These are phyloP conservation scores for Euschistus heros DNA, from an alignment of 1,140 invertebrate species.

Conservation along the genomic window DNA sequence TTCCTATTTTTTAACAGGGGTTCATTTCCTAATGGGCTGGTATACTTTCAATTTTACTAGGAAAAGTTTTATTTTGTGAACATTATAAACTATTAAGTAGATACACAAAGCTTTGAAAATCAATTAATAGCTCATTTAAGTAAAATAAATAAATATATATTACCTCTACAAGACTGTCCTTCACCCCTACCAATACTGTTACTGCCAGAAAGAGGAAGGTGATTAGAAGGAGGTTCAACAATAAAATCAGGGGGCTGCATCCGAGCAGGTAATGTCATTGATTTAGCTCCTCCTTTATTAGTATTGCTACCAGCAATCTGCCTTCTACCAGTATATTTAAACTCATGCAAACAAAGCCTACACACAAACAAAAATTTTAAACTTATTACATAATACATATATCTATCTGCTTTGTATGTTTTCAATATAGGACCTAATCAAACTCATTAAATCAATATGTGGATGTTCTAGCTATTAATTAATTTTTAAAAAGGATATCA, in stretches of 20 bases:
- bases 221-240: slow-evolving; percentile 34
- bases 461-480: too few relatives aligned
- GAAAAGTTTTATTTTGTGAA: too few relatives aligned
- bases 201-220: slow-evolving; percentile 28
- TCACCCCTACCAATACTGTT: slow-evolving; percentile 32
- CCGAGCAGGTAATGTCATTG: slow-evolving; percentile 65
- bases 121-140: too few relatives aligned
- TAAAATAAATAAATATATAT: neutral
- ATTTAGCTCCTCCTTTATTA: slow-evolving; percentile 43
- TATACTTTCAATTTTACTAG: too few relatives aligned
- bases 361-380: slow-evolving; percentile 23
- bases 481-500: too few relatives aligned
- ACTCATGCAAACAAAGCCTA: slow-evolving; percentile 73
- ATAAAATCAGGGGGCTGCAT: slow-evolving; percentile 58
- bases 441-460: too few relatives aligned
- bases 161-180: neutral
- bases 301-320: slow-evolving; percentile 44
- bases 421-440: too few relatives aligned
- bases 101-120: too few relatives aligned
- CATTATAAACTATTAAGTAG: too few relatives aligned
- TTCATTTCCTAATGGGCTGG: too few relatives aligned
- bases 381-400: neutral
- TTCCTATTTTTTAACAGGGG: too few relatives aligned
- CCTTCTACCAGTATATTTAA: slow-evolving; percentile 75
- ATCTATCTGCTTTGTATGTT: too few relatives aligned